Base-by-base conservation (phyloP, 2,113 vertebrate species). In the Coreoperca whiteheadi region DNA sequence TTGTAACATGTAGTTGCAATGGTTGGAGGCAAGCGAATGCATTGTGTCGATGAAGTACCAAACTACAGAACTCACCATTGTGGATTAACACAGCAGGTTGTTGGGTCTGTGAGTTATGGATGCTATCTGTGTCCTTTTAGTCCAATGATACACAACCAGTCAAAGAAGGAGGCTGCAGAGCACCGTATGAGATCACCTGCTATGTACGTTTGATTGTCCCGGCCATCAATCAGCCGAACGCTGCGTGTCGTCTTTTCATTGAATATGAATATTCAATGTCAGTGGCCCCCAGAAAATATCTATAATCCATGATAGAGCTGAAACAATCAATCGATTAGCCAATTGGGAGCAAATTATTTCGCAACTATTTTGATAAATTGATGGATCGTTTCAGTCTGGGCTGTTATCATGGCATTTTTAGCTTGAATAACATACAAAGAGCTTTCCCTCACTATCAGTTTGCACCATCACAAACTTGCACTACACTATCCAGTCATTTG, bases 41-140 rank as follows among this genome's bases (percentile, higher is more conserved):
- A 46, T 46, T 46, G 39, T 66, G 14, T 46, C n/a, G 16, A 6
- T 50, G 18, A n/a, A 4, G 51, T 53, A 53, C 23, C 20, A 53
- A n/a, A 54, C 23, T 23, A 9, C 23, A 54, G 18, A 50, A 18
- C 16, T 50, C 16, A 53, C 51, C 11, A 4, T n/a, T n/a, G 21
- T 53, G 16, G 41, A 43, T 60, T 48, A 74, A 60, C 71, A 60
- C 71, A 60, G 56, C 56, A 16, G 54, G 54, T 3, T 8, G 53
- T 30, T 59, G 46, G 39, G 10, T 60, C 25, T 73, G 53, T 32
- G 54, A 46, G 25, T 59, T 46, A 23, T 46, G 39, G 54, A 46
- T 28, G 23, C 16, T 28, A 32, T 32, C 39, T 46, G 51, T 18
- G 51, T 25, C 32, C 7, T 61, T 18, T 57, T 4, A 10, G 8